Evolutionary conservation across 2,797 vertebrate species (phyloP).

Genomic region (Trematomus bernacchii): DNA sequence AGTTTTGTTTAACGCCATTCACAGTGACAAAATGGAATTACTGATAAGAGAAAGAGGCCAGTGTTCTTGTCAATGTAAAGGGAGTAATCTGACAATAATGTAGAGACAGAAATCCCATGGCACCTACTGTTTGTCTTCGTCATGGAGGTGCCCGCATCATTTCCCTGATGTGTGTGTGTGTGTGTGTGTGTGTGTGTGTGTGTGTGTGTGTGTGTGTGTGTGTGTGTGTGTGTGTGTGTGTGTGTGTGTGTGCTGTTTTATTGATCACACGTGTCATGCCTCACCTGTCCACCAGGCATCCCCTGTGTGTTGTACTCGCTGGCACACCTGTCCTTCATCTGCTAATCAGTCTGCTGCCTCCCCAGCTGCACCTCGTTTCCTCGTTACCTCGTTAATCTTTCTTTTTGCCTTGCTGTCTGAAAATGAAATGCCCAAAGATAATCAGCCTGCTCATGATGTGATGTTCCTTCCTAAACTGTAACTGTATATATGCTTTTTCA

Average conservation of each 20-base stretch:
- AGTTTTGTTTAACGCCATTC: background rate
- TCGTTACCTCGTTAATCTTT: background rate
- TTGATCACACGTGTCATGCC: background rate
- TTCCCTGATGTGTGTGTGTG: background rate
- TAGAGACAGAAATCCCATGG: background rate
- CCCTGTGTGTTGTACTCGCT: background rate
- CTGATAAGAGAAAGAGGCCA: background rate
- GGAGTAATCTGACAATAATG: background rate
- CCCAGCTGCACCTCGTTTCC: background rate
- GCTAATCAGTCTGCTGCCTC: background rate
- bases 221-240: background rate
- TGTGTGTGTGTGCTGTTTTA: background rate
- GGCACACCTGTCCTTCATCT: slow-evolving; percentile 1
- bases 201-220: too few relatives aligned
- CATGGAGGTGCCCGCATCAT: background rate
- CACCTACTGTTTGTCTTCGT: background rate
- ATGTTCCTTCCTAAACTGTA: background rate
- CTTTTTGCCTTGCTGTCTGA: background rate
- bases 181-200: too few relatives aligned
- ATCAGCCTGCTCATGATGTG: background rate
- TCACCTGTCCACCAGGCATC: slow-evolving; percentile 15
- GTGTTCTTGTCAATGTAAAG: background rate
- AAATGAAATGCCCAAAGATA: background rate
- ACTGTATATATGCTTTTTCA: background rate
- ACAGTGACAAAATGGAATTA: background rate